These are phyloP conservation scores for Proisotoma minuta DNA, from an alignment of 2,888 invertebrate species.

Conservation along the genomic window DNA sequence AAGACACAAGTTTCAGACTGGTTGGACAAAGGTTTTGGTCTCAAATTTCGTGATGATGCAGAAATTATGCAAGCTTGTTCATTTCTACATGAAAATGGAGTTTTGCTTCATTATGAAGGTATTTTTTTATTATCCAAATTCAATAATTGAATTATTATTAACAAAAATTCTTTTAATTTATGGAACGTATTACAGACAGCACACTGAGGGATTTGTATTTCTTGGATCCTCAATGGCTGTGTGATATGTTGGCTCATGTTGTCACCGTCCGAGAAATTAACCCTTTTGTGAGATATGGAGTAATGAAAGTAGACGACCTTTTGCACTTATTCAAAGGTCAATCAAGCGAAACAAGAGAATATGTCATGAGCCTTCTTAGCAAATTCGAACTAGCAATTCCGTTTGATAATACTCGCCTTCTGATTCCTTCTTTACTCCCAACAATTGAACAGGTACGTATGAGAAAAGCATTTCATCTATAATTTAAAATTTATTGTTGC, in stretches of 20 bases:
- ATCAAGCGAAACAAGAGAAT: conserved; percentile 61
- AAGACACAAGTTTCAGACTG: conserved; percentile 51
- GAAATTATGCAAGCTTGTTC: conserved; percentile 75
- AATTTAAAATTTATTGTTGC: too few species aligned
- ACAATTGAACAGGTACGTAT: conserved; percentile 68
- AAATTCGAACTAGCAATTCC: conserved; percentile 96
- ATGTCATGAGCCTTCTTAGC: conserved; percentile 84
- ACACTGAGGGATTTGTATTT: conserved; percentile 92
- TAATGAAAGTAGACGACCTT: conserved; percentile 90
- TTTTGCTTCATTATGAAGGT: conserved; percentile 89
- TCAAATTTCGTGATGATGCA: conserved; percentile 45
- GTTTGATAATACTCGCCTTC: conserved; percentile 84
- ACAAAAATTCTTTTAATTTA: too few species aligned
- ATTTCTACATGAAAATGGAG: conserved; percentile 96
- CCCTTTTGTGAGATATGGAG: conserved; percentile 83
- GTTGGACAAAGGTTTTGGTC: conserved; percentile 45
- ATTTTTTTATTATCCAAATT: too few species aligned
- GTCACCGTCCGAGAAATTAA: conserved; percentile 80
- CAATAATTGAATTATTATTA: too few species aligned
- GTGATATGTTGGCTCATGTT: conserved; percentile 94
- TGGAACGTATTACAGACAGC: too few species aligned
- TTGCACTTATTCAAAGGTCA: conserved; percentile 85
- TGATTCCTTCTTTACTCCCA: conserved; percentile 87
- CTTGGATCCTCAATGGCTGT: conserved; percentile 96
- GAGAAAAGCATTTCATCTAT: too few species aligned